Evolutionary conservation across 2,888 invertebrate species (phyloP).

Genomic region (Neoascia interrupta): DNA sequence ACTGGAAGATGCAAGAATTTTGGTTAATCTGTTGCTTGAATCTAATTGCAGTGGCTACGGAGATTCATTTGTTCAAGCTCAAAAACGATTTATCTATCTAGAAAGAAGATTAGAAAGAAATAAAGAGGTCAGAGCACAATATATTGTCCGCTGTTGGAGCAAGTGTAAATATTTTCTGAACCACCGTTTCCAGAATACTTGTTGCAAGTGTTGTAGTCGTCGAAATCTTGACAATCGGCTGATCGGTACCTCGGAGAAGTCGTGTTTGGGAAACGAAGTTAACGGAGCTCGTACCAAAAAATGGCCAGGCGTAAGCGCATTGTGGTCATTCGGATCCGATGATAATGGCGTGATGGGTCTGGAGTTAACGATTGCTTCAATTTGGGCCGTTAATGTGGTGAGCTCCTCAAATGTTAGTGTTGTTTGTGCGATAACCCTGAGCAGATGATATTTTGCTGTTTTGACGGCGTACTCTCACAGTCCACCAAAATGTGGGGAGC

Average conservation of each 20-base stretch:
- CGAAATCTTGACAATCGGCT: constrained; percentile 5
- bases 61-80: neutral
- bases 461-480: neutral
- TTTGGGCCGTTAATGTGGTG: neutral
- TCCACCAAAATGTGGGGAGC: neutral
- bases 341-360: constrained; percentile 5
- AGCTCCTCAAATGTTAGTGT: neutral
- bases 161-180: neutral
- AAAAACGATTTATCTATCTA: neutral
- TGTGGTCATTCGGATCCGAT: neutral
- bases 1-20: constrained; percentile 1
- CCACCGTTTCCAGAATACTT: neutral
- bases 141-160: neutral
- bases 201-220: constrained; percentile 5
- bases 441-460: neutral
- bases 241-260: neutral
- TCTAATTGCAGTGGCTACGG: neutral
- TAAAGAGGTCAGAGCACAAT: neutral
- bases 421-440: neutral
- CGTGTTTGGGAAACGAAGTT: constrained; percentile 5
- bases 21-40: neutral
- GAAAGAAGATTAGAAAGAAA: constrained; percentile 1
- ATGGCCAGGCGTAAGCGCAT: constrained; percentile 1
- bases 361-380: constrained; percentile 1
- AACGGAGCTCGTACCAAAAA: constrained; percentile 6